Evolutionary conservation across 2,113 vertebrate genomes (phyloP).

Genomic region (Stictonetta naevosa): DNA sequence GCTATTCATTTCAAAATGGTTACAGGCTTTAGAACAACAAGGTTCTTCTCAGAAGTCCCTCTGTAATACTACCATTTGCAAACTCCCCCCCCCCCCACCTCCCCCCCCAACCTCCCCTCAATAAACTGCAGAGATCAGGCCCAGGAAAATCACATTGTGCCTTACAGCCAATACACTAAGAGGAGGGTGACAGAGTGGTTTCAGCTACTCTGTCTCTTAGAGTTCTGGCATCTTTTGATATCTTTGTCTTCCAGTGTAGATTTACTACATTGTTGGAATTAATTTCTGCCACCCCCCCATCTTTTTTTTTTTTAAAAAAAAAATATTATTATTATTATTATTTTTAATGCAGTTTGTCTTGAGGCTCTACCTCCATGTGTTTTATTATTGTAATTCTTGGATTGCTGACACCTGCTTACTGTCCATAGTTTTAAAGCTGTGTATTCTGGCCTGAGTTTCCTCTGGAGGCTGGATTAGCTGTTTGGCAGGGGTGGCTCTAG

Average conservation of each 20-base stretch:
- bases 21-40: slow-evolving; percentile 47
- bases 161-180: not conserved
- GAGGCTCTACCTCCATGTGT: not conserved
- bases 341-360: not conserved
- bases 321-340: too few species aligned
- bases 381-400: slow-evolving; percentile 31
- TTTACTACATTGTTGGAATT: slow-evolving; percentile 12
- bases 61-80: not conserved
- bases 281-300: not conserved
- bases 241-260: slow-evolving; percentile 30
- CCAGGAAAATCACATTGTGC: not conserved
- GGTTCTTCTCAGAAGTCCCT: slow-evolving; percentile 30
- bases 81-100: not conserved
- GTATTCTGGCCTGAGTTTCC: not conserved
- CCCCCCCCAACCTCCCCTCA: not conserved
- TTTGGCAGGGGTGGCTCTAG: not conserved
- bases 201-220: not conserved
- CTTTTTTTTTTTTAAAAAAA: too few species aligned
- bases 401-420: not conserved
- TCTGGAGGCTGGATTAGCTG: not conserved
- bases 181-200: not conserved
- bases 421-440: not conserved
- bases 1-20: slow-evolving; percentile 57
- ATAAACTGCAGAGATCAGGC: not conserved
- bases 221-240: not conserved